Base-by-base conservation (phyloP, 2,888 invertebrate species). In the Cataglyphis rosenhaueri region DNA sequence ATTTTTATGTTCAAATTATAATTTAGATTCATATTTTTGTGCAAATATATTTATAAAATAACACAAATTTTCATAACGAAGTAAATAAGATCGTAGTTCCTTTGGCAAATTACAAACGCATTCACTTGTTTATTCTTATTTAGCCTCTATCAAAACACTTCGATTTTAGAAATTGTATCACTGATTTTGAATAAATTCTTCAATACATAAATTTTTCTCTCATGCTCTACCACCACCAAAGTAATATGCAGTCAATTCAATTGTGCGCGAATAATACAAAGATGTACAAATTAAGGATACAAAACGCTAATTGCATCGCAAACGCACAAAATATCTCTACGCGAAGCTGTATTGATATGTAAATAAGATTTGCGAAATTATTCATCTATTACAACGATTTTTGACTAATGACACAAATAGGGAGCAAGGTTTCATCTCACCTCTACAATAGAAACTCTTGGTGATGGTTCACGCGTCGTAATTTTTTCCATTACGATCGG, bases 361-460 rank as follows among this genome's bases (percentile, higher is more conserved):
- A 81, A 59, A 57, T 18, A 71, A 62, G 1, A 64, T 73, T 76
- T 74, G 52, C 66, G 62, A 52, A 8, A 57, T 35, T 87, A n/a
- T 62, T 1, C 6, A 48, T 59, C 1, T 10, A 55, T 84, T 41
- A 21, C 65, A 32, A 15, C 10, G 41, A 78, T 48, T 35, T 79
- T 57, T 70, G 25, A 70, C 59, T 70, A 70, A 59, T 59, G 71
- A 70, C 70, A 59, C 78, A 70, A 41, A 76, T 76, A 76, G 59
- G 21, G 62, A 62, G 81, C 44, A 81, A 75, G 70, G 52, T 84
- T 84, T 90, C 84, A 84, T 85, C 92, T 93, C 93, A 94, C 94
- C 94, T 94, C 94, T 85, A 93, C 91, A 79, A 94, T 94, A 82
- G 93, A 90, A 83, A 92, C 93, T 86, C 92, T 90, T 44, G 93